phyloP scores from a whole-genome alignment of 2,113 vertebrate species.

The Nestor notabilis region DNA sequence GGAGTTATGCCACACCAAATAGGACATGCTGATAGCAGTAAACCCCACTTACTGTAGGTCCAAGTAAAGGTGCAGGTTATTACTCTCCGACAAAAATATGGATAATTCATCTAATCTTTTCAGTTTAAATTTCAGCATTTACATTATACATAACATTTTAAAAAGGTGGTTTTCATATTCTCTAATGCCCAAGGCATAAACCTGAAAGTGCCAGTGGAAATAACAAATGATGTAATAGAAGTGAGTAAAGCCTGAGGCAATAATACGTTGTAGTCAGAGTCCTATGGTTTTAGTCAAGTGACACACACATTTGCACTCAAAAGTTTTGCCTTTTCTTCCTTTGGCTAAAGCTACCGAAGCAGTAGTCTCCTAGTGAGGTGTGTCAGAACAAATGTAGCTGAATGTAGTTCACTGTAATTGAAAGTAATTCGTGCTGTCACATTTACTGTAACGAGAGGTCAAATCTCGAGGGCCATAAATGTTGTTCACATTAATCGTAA shows the following conservation, averaged over 20 bases:
- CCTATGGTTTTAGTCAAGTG: neutral
- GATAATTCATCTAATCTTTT: neutral
- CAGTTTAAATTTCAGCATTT: neutral
- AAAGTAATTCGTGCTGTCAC: conserved; percentile 80
- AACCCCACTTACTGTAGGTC: neutral
- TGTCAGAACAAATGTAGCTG: conserved; percentile 50
- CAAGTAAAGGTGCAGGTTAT: neutral
- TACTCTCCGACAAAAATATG: neutral
- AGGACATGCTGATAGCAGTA: neutral
- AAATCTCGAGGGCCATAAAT: conserved; percentile 59
- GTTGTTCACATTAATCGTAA: conserved; percentile 72
- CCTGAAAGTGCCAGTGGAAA: conserved; percentile 15
- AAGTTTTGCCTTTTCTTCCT: neutral
- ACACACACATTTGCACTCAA: neutral
- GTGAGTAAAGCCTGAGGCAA: neutral
- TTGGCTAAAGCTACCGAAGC: conserved; percentile 34
- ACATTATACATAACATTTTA: neutral
- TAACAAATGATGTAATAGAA: neutral
- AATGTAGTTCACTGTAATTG: conserved; percentile 70
- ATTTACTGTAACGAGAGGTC: conserved; percentile 74
- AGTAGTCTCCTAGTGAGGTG: conserved; percentile 60
- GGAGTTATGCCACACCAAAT: neutral
- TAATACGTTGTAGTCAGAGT: neutral
- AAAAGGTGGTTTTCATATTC: neutral
- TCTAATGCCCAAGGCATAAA: neutral